A percentile compares a stretch with the other conserved stretches of the same genome.
phyloP scores from a whole-genome alignment of 2,113 vertebrate species.

The Cichladusa arquata region DNA sequence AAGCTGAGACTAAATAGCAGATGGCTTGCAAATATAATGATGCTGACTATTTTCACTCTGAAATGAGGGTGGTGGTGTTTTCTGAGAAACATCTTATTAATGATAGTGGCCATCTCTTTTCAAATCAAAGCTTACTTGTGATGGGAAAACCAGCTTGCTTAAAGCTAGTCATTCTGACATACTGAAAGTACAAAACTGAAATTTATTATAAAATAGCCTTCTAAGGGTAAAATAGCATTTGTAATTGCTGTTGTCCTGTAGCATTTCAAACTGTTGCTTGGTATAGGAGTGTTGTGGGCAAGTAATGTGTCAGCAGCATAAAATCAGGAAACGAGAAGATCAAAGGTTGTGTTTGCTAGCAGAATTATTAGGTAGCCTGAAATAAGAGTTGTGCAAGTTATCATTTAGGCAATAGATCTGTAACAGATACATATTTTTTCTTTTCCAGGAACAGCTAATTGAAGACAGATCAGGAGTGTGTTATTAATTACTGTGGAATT shows the following conservation, averaged over 20 bases:
- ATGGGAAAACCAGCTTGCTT: neutral
- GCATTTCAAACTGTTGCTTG: neutral
- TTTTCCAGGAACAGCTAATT: slow-evolving; percentile 1
- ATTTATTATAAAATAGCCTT: neutral
- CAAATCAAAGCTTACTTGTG: neutral
- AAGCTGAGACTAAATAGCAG: neutral
- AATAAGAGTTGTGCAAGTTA: neutral
- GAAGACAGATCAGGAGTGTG: neutral
- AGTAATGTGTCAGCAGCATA: neutral
- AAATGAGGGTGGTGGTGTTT: neutral
- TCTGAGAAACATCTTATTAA: neutral
- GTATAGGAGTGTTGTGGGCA: neutral
- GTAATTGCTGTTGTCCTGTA: neutral
- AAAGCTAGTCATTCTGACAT: neutral
- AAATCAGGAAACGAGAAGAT: neutral
- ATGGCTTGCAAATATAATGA: neutral
- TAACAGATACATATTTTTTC: neutral
- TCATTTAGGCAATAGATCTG: neutral
- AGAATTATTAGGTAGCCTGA: neutral
- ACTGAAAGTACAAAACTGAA: neutral
- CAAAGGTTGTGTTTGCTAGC: neutral
- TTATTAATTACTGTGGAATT: neutral
- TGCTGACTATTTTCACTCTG: neutral
- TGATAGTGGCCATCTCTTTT: neutral
- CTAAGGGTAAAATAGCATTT: neutral